Evolutionary conservation across 92 coral and sea anemone genomes (phyloP), one percentile per base, ranked within the genome.

Genomic region (Umimayanthus chanpuru): DNA sequence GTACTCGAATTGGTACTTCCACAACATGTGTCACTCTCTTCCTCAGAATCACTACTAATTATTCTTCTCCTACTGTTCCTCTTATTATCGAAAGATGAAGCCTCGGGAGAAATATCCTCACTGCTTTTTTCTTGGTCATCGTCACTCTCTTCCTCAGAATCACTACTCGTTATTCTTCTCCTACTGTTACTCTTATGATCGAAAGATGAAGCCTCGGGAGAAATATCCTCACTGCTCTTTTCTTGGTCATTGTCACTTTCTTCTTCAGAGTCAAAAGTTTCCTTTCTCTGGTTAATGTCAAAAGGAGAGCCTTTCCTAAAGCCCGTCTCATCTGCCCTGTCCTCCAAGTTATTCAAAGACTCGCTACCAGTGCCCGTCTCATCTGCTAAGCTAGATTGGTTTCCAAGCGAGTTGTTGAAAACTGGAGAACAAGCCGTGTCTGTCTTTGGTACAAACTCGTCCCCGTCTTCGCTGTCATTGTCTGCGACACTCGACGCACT

Each of bases 21-120:
- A 61, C 30, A 32, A 64, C 75, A 23, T 61, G 21, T 39, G 32
- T 18, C 74, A 23, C 23, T 38, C n/a, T 64, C 85, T 9, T 7
- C 73, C 43, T 81, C 85, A 9, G 85, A 50, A 21, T 81, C 85
- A 38, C 85, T 81, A 66, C 85, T 81, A 64, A 81, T 81, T 12
- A 81, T 58, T 81, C 49, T 72, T 23, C 75, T 36, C 9, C 85
- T 39, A 1, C 80, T 38, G 8, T 23, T 72, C 41, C 3, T 68
- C 74, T 10, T 64, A 11, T 9, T 9, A 29, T 25, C 25, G 30
- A 36, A 28, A 44, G 49, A 64, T 14, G 29, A 32, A 6, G 23
- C 40, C 32, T 16, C 39, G 58, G 74, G 23, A 8, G 55, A 81
- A 39, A 2, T 64, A 2, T 61, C 30, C 53, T 32, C 74, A 25